Conservation (phyloP, 35 echinoderm and acorn worm species). For the Lytechinus variegatus region DNA sequence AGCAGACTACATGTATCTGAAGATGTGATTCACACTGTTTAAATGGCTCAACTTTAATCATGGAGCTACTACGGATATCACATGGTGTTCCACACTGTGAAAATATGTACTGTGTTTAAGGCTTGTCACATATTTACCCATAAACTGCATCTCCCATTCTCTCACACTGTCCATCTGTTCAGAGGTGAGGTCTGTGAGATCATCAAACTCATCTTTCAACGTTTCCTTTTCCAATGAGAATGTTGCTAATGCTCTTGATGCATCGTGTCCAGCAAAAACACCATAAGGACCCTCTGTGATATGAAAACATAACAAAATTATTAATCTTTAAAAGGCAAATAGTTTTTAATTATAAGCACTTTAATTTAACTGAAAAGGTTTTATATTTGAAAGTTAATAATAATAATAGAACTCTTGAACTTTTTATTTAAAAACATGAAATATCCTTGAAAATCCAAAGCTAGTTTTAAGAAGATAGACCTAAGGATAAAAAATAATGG, state of each 20-base stretch:
- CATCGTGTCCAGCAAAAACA: constrained; percentile 95
- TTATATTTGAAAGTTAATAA: too few relatives aligned
- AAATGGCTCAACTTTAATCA: too few relatives aligned
- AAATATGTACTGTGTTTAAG: neutral
- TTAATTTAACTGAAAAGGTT: too few relatives aligned
- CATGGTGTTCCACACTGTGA: neutral
- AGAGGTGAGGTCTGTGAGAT: constrained; percentile 82
- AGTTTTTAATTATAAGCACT: too few relatives aligned
- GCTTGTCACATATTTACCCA: constrained; percentile 55
- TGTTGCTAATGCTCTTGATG: constrained; percentile 93
- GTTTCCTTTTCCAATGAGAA: constrained; percentile 95
- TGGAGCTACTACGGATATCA: too few relatives aligned
- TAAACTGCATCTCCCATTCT: constrained; percentile 99
- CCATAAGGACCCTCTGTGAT: constrained; percentile 90
- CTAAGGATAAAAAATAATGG: neutral
- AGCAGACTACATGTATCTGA: too few relatives aligned
- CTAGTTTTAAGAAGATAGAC: neutral
- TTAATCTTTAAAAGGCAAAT: neutral
- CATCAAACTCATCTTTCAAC: constrained; percentile 94
- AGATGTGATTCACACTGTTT: too few relatives aligned
- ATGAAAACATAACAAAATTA: neutral
- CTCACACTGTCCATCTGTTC: constrained; percentile 91
- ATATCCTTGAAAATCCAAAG: neutral
- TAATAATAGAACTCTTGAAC: too few relatives aligned
- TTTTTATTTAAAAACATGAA: too few relatives aligned